A percentile compares a stretch with the other conserved stretches of the same genome.
Evolutionary conservation across 2,888 invertebrate genomes (phyloP).

Genomic region (Ectobius pallidus): DNA sequence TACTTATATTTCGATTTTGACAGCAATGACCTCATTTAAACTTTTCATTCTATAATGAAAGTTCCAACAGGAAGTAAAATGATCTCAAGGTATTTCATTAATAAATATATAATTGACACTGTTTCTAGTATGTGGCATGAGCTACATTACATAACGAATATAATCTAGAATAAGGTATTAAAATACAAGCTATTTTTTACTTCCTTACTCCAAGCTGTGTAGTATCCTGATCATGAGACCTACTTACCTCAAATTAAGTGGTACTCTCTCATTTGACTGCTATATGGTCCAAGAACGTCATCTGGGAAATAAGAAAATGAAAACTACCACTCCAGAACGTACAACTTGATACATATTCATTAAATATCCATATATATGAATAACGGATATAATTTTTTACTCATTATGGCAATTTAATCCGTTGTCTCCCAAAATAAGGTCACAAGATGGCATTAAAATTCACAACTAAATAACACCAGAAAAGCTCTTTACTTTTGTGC

Average conservation of each 20-base stretch:
- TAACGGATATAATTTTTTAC: slow-evolving; percentile 10
- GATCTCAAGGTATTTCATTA: no score
- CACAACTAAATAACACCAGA: slow-evolving; percentile 15
- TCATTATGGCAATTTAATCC: slow-evolving; percentile 36
- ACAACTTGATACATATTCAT: background rate
- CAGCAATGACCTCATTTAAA: slow-evolving; percentile 9
- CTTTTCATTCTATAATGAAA: background rate
- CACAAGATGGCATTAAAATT: slow-evolving; percentile 45
- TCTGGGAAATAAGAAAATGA: slow-evolving; percentile 27
- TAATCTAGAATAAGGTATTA: no score
- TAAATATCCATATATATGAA: background rate
- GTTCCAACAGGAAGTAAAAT: no score
- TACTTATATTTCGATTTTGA: background rate
- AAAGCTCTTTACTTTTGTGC: background rate
- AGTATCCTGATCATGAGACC: slow-evolving; percentile 60
- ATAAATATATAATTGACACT: no score
- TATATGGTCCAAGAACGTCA: slow-evolving; percentile 36
- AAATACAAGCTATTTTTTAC: background rate
- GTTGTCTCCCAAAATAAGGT: slow-evolving; percentile 44
- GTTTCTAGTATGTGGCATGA: no score
- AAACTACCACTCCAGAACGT: background rate
- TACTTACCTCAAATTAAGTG: slow-evolving; percentile 45
- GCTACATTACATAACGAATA: no score
- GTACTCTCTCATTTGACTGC: slow-evolving; percentile 38
- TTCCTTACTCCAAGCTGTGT: background rate